Evolutionary conservation across 2,797 vertebrate species (phyloP).

Genomic region (Antrozous pallidus): DNA sequence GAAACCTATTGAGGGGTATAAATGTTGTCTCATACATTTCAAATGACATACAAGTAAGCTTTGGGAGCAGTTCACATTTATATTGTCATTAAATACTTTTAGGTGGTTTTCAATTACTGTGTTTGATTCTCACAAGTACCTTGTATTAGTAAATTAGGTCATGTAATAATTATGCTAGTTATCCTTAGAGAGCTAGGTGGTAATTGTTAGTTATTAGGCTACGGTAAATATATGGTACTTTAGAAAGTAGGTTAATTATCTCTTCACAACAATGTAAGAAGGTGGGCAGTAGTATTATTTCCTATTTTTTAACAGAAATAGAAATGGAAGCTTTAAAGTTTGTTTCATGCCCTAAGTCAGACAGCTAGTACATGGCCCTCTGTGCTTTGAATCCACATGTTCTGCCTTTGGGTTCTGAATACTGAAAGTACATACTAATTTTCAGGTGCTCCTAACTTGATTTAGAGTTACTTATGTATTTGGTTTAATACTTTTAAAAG

Average conservation of each 20-base stretch:
- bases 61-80: constrained; percentile 30
- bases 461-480: neutral
- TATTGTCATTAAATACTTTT: constrained; percentile 13
- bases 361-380: neutral
- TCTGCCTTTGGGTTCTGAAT: constrained; percentile 40
- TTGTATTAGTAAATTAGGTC: neutral
- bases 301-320: neutral
- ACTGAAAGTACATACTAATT: neutral
- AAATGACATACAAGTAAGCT: neutral
- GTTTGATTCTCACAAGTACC: neutral
- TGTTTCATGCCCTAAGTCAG: neutral
- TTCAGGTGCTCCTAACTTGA: neutral
- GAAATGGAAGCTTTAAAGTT: constrained; percentile 27
- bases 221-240: neutral
- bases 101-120: neutral
- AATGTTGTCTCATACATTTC: constrained; percentile 21
- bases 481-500: constrained; percentile 40
- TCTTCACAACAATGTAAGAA: neutral
- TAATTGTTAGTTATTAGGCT: neutral
- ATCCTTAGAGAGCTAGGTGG: neutral
- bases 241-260: constrained; percentile 15
- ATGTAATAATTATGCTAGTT: neutral
- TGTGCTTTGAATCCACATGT: constrained; percentile 1
- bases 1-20: neutral
- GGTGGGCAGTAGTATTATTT: neutral